Conservation (phyloP, 2,888 invertebrate genomes). For the Deroplatys truncata region DNA sequence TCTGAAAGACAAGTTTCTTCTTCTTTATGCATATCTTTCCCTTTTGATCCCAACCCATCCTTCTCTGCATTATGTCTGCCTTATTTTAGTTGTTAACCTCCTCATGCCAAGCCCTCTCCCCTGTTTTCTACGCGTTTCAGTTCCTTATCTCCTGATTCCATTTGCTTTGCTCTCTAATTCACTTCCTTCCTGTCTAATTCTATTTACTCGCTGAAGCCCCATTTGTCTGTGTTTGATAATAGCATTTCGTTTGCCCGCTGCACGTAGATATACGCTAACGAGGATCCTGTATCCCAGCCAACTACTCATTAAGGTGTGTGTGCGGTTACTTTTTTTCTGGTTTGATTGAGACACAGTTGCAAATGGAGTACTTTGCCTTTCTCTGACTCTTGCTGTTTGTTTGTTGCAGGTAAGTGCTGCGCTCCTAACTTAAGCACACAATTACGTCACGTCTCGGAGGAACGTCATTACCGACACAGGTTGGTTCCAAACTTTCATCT, state of each 20-base stretch:
- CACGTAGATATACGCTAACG: background rate
- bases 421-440: background rate
- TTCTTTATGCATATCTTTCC: too few species aligned
- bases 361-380: background rate
- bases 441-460: background rate
- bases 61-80: background rate
- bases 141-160: background rate
- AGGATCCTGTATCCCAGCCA: background rate
- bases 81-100: background rate
- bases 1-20: too few species aligned
- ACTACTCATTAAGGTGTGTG: background rate
- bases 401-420: background rate
- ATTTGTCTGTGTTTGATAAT: background rate
- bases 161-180: background rate
- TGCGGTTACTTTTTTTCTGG: background rate
- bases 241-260: background rate
- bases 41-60: too few species aligned
- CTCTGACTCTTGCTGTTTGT: background rate
- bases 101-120: background rate
- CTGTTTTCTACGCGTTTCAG: too few species aligned
- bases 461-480: background rate
- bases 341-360: background rate
- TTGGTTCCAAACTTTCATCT: background rate
- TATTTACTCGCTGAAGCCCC: background rate
- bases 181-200: background rate